A percentile compares a stretch with the other conserved stretches of the same genome.
Conservation (phyloP, 2,797 vertebrate genomes). For the Enteromius radiatus region DNA sequence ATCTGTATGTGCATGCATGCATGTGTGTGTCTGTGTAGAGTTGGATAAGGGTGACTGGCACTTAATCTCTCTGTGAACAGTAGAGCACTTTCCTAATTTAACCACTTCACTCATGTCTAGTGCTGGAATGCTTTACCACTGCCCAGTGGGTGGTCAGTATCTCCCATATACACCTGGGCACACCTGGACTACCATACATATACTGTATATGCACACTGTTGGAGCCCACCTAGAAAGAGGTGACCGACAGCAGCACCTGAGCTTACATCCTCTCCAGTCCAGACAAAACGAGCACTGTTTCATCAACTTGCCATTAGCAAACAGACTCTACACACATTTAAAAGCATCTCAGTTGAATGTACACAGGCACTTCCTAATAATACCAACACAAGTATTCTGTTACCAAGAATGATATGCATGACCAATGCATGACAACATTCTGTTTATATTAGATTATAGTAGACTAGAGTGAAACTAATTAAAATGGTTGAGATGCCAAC, state of each 20-base stretch:
- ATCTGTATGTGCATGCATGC: constrained; percentile 37
- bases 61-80: constrained; percentile 23
- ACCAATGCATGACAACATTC: not conserved
- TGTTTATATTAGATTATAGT: not conserved
- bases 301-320: constrained; percentile 32
- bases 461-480: not conserved
- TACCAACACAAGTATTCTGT: not conserved
- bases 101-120: constrained; percentile 68
- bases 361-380: not conserved
- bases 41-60: constrained; percentile 40
- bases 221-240: constrained; percentile 59
- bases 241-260: constrained; percentile 64
- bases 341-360: not conserved
- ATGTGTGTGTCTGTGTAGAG: constrained; percentile 15
- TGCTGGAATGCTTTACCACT: constrained; percentile 72
- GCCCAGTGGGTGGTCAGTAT: constrained; percentile 63
- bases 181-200: constrained; percentile 46
- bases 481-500: not conserved
- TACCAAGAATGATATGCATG: too few species aligned
- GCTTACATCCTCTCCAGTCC: constrained; percentile 6
- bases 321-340: constrained; percentile 1
- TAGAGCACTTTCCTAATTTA: constrained; percentile 44
- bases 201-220: constrained; percentile 35
- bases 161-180: constrained; percentile 70
- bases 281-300: constrained; percentile 68